Evolutionary conservation across 2,888 invertebrate species (phyloP), one percentile per base, ranked within the genome.

Genomic region (Cybosia mesomella): DNA sequence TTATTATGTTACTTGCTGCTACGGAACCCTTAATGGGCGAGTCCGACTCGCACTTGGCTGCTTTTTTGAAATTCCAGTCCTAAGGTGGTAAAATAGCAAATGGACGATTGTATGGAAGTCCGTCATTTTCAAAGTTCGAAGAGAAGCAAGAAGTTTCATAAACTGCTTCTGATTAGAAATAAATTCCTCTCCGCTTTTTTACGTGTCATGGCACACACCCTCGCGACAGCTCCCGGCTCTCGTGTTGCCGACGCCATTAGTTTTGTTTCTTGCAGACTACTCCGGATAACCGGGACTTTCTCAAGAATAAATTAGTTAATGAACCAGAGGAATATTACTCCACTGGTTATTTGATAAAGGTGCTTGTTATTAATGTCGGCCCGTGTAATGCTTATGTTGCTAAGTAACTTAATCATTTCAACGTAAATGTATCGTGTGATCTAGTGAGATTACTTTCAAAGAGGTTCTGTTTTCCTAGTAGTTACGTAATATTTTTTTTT

Each of bases 161-260:
- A 28, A 5, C 28, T 28, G 28, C 28, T 28, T n/a, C n/a, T n/a
- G n/a, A 28, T 28, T 4, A 28, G 2, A 28, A 28, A 28, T 24
- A 24, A 15, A 10, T 54, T 21, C 15, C 2, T 7, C 21, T 10
- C 59, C 79, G 69, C 74, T 74, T 59, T 80, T 81, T 84, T 71
- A 54, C 54, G 68, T 74, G 82, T 66, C 73, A 67, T 78, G 67
- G 67, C 77, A 76, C 81, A 71, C 59, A 66, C 79, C 81, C 61
- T 63, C 67, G 66, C 75, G 73, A 64, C 72, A 73, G 73, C 79
- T 74, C 67, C 78, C 76, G 76, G 88, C 85, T 89, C 91, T 94
- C 93, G 88, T 89, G 93, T 94, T 92, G 86, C 92, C 87, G 80
- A 85, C 88, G 89, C 91, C 92, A 94, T 94, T 93, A 93, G 94